phyloP scores from a whole-genome alignment of 2,888 invertebrate genomes.

The Lysandra bellargus region DNA sequence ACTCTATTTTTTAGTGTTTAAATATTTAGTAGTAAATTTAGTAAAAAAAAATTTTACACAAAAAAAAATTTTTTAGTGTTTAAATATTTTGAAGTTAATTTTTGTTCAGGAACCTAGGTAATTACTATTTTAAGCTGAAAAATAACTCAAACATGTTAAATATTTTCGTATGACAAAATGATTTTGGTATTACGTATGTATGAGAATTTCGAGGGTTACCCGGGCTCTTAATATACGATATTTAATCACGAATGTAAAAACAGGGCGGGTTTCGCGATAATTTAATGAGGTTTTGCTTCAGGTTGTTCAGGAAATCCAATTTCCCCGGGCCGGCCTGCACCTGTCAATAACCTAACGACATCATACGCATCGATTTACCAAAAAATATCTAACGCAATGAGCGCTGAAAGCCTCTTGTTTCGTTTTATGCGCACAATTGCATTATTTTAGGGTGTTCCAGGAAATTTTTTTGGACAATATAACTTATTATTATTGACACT shows the following conservation, averaged over 20 bases:
- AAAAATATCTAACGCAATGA: conserved; percentile 1
- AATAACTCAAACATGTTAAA: no score
- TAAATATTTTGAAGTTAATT: no score
- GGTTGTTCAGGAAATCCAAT: conserved; percentile 32
- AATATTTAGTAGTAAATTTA: no score
- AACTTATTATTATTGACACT: not conserved
- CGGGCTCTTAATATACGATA: not conserved
- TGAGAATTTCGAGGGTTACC: no score
- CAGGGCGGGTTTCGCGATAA: conserved; percentile 4
- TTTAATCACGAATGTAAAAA: conserved; percentile 14
- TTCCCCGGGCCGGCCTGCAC: not conserved
- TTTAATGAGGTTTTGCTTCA: conserved; percentile 30
- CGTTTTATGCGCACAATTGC: not conserved
- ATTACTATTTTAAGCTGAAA: no score
- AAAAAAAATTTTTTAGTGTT: no score
- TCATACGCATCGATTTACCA: conserved; percentile 13
- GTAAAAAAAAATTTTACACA: no score
- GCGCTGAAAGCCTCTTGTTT: not conserved
- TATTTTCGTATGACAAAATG: no score
- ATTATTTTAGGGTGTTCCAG: not conserved
- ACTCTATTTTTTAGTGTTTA: no score
- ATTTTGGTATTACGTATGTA: no score
- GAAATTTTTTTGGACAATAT: not conserved
- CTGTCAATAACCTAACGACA: conserved; percentile 11
- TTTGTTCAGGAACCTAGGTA: no score